A percentile compares a stretch with the other conserved stretches of the same genome.
These are phyloP conservation scores for Nibea coibor DNA, from an alignment of 2,113 vertebrate species.

Conservation along the genomic window DNA sequence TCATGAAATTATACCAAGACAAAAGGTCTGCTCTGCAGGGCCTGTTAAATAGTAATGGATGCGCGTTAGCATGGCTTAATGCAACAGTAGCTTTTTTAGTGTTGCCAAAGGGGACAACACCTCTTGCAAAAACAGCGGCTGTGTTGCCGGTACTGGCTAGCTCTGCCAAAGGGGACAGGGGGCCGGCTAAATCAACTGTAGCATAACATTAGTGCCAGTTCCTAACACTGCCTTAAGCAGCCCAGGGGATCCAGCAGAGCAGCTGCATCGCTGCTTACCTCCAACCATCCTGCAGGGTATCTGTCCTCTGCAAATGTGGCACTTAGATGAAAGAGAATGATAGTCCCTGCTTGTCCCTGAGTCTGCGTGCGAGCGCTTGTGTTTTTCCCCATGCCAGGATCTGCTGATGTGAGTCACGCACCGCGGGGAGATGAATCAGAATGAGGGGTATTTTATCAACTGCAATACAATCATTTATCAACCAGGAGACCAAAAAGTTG, in stretches of 20 bases:
- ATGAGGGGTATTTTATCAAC: constrained; percentile 6
- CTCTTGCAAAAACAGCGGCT: constrained; percentile 67
- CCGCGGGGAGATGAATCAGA: constrained; percentile 23
- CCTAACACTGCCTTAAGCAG: constrained; percentile 71
- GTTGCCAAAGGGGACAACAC: constrained; percentile 76
- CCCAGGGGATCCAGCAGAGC: constrained; percentile 74
- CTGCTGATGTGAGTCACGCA: constrained; percentile 41
- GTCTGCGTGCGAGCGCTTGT: constrained; percentile 18
- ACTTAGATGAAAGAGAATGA: constrained; percentile 60
- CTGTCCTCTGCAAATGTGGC: constrained; percentile 62
- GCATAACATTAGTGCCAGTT: constrained; percentile 79
- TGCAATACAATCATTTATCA: neutral
- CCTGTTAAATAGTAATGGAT: constrained; percentile 81
- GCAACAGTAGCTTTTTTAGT: constrained; percentile 72
- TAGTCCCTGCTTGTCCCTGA: constrained; percentile 45
- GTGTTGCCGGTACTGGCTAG: constrained; percentile 57
- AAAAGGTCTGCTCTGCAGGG: constrained; percentile 78
- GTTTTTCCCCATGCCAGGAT: constrained; percentile 20
- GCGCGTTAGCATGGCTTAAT: constrained; percentile 77
- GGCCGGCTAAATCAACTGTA: constrained; percentile 80
- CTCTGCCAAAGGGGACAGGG: constrained; percentile 77
- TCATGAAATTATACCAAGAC: constrained; percentile 78
- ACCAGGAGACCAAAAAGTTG: neutral
- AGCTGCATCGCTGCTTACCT: constrained; percentile 71
- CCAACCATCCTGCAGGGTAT: constrained; percentile 69